Evolutionary conservation across 2,113 vertebrate species (phyloP), one percentile per base, ranked within the genome.

Genomic region (Verasper variegatus): DNA sequence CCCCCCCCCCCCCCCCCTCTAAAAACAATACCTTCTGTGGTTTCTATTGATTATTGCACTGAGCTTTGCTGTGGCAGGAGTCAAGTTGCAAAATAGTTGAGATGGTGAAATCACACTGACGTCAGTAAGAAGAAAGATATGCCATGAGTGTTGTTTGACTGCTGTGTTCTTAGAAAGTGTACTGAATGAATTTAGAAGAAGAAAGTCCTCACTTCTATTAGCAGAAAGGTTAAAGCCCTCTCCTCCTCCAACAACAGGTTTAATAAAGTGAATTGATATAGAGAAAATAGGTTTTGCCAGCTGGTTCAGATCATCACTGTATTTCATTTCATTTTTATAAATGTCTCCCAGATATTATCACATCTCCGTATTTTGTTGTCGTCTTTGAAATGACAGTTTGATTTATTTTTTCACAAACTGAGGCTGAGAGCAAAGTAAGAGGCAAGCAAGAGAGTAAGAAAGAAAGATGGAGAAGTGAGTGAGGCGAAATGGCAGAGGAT

Each of bases 301-400:
- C 47, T 51, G 2, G 45, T 27, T 62, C 17, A 65, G 27, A 26
- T 73, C 47, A 54, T 80, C 55, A 56, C 40, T 2, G n/a, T 35
- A 1, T 63, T 56, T 69, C 26, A 42, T 58, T 61, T 62, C 1
- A 61, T 45, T 64, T 51, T 51, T 51, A 64, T 61, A 20, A 76
- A 54, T 68, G 68, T 69, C 73, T 37, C 26, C 14, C 56, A 61
- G 10, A 20, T 58, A 52, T 74, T 35, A 58, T 42, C n/a, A 27
- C 64, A 21, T 64, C 5, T 8, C 59, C 0, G 0, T 24, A 62
- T 60, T 59, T n/a, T 56, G 37, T 58, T 59, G 18, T 10, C 47
- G 67, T 70, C 8, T 80, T 59, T 74, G 31, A 76, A 55, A 56
- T 47, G 14, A 60, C 23, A 37, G 45, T 18, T 49, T 49, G 45